Percentiles rank a stretch among this genome's conserved stretches.
phyloP scores from a whole-genome alignment of 2,113 vertebrate species.

The Cyanoliseus patagonus region DNA sequence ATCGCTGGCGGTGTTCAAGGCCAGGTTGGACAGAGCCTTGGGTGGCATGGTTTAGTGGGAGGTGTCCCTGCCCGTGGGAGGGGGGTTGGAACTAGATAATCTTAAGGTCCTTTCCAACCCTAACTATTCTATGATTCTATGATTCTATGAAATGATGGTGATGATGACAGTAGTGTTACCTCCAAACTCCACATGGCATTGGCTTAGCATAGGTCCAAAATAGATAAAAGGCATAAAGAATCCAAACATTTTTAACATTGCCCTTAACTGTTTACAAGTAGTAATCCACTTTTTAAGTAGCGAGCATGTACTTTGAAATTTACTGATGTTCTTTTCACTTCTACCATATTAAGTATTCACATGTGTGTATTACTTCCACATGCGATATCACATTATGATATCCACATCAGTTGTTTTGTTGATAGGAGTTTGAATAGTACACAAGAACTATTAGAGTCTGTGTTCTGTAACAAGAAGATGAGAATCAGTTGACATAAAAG shows the following conservation, averaged over 20 bases:
- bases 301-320: background rate
- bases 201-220: background rate
- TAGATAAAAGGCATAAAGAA: background rate
- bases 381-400: background rate
- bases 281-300: background rate
- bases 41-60: too few species aligned
- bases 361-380: background rate
- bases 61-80: too few species aligned
- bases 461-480: background rate
- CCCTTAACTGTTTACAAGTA: background rate
- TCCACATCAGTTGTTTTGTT: background rate
- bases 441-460: background rate
- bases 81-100: too few species aligned
- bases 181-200: background rate
- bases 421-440: background rate
- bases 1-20: too few species aligned
- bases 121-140: too few species aligned
- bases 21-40: too few species aligned
- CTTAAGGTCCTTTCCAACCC: too few species aligned
- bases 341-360: background rate
- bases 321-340: background rate
- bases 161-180: background rate
- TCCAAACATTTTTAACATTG: background rate
- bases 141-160: background rate
- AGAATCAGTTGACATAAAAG: background rate